phyloP scores from a whole-genome alignment of 30 jellyfish, hydroid and myxozoan genomes.

The Chrysaora quinquecirrha region DNA sequence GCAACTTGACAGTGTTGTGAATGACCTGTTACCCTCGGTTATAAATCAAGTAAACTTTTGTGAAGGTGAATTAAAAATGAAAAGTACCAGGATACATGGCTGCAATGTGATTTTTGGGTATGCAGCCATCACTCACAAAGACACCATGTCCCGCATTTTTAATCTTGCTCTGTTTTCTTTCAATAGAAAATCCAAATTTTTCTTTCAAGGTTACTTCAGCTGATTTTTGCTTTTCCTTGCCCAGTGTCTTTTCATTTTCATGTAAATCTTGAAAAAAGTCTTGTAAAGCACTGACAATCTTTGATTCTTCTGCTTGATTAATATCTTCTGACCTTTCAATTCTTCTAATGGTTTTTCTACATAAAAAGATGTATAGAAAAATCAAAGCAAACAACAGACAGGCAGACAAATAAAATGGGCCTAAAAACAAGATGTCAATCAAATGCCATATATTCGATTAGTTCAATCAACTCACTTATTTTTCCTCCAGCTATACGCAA shows the following conservation, averaged over 20 bases:
- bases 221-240: too few relatives aligned
- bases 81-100: slow-evolving; percentile 81
- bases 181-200: slow-evolving; percentile 64
- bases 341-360: slow-evolving; percentile 27
- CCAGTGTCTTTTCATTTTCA: slow-evolving; percentile 1
- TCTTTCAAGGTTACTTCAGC: slow-evolving; percentile 1
- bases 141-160: slow-evolving; percentile 76
- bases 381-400: too few relatives aligned
- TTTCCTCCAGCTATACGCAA: slow-evolving; percentile 55
- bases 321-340: slow-evolving; percentile 20
- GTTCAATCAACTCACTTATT: slow-evolving; percentile 60
- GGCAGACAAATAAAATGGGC: too few relatives aligned
- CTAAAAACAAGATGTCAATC: too few relatives aligned
- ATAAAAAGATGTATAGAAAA: not conserved
- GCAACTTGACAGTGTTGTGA: too few relatives aligned
- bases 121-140: slow-evolving; percentile 66
- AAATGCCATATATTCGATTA: too few relatives aligned
- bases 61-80: too few relatives aligned
- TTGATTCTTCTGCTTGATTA: slow-evolving; percentile 16
- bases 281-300: not conserved
- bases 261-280: slow-evolving; percentile 27
- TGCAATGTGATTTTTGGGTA: slow-evolving; percentile 56
- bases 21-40: too few relatives aligned
- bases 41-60: too few relatives aligned
- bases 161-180: slow-evolving; percentile 48